Evolutionary conservation across 2,113 vertebrate genomes (phyloP), one percentile per base, ranked within the genome.

Genomic region (Emberiza fucata): DNA sequence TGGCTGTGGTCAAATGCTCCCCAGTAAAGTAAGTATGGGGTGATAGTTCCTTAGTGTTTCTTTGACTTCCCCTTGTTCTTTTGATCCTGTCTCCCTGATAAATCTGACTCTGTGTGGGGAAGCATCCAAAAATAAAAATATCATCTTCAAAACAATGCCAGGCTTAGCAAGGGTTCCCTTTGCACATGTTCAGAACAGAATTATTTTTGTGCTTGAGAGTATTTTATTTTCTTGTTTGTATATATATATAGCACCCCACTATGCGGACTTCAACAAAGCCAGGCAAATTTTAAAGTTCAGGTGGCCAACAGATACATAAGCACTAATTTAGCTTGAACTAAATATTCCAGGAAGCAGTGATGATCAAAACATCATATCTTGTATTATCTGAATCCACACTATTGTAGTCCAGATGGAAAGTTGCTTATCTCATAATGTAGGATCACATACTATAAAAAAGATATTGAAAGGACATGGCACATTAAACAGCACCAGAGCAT

Each of bases 401-500:
- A 71, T n/a, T 77, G 47, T 40, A 89, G 69, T 66, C 84, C 19
- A 13, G 60, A 80, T 40, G 48, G 78, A 92, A 97, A 96, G 63
- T 54, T 85, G 73, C 48, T 91, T 86, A 63, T 90, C 2, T 6
- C 73, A 45, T 66, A 95, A 83, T 1, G 8, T 17, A 68, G 63
- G 69, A 70, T 80, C 79, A 65, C 3, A 1, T 50, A 90, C 42
- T 92, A 76, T 24, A 90, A 84, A 56, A 89, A 86, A 57, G 69
- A 90, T 72, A 63, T 14, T 81, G 81, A 92, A 96, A 97, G 81
- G 96, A 95, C 93, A 98, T 54, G 96, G 97, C 88, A 97, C 96
- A 97, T 91, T 98, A 82, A 98, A 97, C 97, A 97, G 95, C 93
- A 98, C 97, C 95, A 97, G 97, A 98, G 96, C 86, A 65, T 94